Evolutionary conservation across 2,888 invertebrate species (phyloP), one percentile per base, ranked within the genome.

Genomic region (Allophyes oxyacanthae): DNA sequence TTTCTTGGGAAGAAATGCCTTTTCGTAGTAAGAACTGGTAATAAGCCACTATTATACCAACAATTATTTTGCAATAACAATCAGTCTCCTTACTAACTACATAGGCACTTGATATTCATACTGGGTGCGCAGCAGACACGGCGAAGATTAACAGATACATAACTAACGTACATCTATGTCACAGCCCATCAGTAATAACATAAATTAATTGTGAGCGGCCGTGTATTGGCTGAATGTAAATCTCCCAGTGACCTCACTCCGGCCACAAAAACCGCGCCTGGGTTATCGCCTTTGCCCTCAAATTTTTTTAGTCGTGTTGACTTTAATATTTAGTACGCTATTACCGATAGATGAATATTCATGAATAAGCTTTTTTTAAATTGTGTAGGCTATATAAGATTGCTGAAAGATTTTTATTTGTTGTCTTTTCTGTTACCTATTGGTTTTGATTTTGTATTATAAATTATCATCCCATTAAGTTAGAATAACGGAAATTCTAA

Each of bases 201-300:
- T 77, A 65, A 69, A 77, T 74, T 69, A 69, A 79, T 74, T 69
- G 64, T 64, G 55, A 36, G 45, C 53, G 56, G 51, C 62, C 45
- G 68, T 77, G 68, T 72, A 77, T 78, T 78, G 72, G 65, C 65
- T 77, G 64, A 74, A 78, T 80, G 76, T 78, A 77, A 84, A 82
- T 78, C 70, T 75, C 67, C 65, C 61, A 61, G 72, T 78, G 81
- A 82, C 83, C 76, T 81, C 81, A 72, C 61, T 64, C 56, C 51
- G 61, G 60, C 59, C 56, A 64, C 70, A 75, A 67, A 77, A 77
- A 76, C 73, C 72, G 61, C 67, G 67, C 66, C 68, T 60, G 67
- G 77, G 75, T 80, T 83, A 82, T 84, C 81, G 75, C 64, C 49
- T 73, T 66, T 72, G 65, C 69, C 64, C 73, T 54, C 67, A 55